Base-by-base conservation (phyloP, 2,888 invertebrate species). In the Spilosoma lubricipeda region DNA sequence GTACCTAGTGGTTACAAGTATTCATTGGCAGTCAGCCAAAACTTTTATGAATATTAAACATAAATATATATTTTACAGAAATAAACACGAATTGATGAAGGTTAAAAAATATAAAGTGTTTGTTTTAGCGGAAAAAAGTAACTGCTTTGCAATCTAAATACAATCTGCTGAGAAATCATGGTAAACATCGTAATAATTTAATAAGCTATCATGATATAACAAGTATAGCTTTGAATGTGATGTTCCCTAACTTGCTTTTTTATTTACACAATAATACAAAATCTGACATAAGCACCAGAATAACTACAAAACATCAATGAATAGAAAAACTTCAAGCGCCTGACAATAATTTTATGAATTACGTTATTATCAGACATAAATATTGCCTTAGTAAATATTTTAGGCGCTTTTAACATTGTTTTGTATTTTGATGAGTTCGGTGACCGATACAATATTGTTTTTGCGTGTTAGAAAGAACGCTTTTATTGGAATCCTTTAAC, bases 401-500 rank as follows among this genome's bases (percentile, higher is more conserved):
- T 73, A 83, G 83, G 83, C 82, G 81, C 77, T 23, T n/a, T 65
- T 52, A 56, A 27, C 33, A 69, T 52, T n/a, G 8, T 56, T 33
- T 23, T 67, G 48, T 30, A 27, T 67, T 30, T 20, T 27, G 27
- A n/a, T 23, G 30, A 67, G 67, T 30, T 48, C 23, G 45, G 45
- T 63, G 27, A 30, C 18, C 18, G 15, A 63, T 27, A 63, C 27
- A 18, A 63, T 30, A 63, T 59, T 15, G 27, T 27, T 27, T 59
- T 59, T 59, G 15, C n/a, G 15, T 27, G 39, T 39, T 27, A 13
- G 15, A 27, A 27, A 59, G 11, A 27, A 27, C 4, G n/a, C 8
- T n/a, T 27, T 11, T 11, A 56, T 15, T 59, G 15, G n/a, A 56
- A 56, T n/a, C n/a, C n/a, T 56, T n/a, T 3, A 56, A 56, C 11